Percentiles rank a stretch among this genome's conserved stretches.
Evolutionary conservation across 2,113 vertebrate species (phyloP).

Genomic region (Clinocottus analis): DNA sequence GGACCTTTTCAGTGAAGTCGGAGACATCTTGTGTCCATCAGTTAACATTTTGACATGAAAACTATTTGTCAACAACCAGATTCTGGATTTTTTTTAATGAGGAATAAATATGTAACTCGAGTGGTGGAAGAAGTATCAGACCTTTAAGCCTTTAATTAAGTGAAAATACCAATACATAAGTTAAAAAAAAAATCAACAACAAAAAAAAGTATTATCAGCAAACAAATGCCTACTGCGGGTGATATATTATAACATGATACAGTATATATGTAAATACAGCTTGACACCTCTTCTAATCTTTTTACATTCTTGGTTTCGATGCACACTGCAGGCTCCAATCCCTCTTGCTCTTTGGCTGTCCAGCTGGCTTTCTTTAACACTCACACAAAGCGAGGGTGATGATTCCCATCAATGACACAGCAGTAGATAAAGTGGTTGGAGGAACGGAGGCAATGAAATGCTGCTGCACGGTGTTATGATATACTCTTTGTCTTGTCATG

Average conservation of each 20-base stretch:
- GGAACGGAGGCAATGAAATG: conserved; percentile 10
- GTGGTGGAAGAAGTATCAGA: neutral
- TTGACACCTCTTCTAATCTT: neutral
- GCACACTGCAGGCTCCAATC: conserved; percentile 8
- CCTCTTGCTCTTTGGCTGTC: conserved; percentile 60
- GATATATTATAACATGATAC: no score
- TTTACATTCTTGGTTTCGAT: conserved; percentile 3
- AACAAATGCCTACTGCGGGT: neutral
- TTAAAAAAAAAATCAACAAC: neutral
- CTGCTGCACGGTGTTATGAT: neutral
- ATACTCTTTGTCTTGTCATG: neutral
- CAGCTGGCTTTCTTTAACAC: conserved; percentile 73
- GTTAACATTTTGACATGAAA: neutral
- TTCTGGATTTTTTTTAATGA: neutral
- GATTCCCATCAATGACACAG: conserved; percentile 54
- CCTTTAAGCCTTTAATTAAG: neutral
- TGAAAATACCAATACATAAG: neutral
- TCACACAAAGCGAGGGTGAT: conserved; percentile 40
- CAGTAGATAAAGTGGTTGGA: conserved; percentile 39
- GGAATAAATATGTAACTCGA: neutral
- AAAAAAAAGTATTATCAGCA: neutral
- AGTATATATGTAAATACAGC: neutral
- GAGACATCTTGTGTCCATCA: neutral
- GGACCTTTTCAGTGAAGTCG: neutral
- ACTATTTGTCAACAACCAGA: neutral